Evolutionary conservation across 2,113 vertebrate species (phyloP).

Genomic region (Corydoras sp.): DNA sequence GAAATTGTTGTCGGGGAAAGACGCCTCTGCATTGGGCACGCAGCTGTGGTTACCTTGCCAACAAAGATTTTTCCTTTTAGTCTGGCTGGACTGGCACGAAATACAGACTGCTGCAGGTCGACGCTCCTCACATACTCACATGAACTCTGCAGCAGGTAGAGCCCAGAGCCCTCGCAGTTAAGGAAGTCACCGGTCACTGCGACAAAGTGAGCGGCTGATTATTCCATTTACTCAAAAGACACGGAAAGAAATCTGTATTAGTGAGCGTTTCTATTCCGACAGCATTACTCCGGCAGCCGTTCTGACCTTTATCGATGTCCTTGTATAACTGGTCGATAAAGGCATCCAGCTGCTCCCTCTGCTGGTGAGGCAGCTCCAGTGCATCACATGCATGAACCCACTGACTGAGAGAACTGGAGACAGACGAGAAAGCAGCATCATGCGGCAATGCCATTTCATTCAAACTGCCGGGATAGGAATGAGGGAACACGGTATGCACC

Average conservation of each 20-base stretch:
- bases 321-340: slow-evolving; percentile 97
- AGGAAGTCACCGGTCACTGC: slow-evolving; percentile 94
- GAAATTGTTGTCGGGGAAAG: slow-evolving; percentile 93
- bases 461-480: too few relatives aligned
- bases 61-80: not conserved
- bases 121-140: slow-evolving; percentile 68
- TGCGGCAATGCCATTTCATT: too few relatives aligned
- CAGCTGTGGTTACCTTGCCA: slow-evolving; percentile 94
- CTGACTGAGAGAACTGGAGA: slow-evolving; percentile 83
- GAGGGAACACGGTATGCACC: too few relatives aligned
- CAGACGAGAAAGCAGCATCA: too few relatives aligned
- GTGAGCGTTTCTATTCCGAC: not conserved
- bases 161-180: slow-evolving; percentile 96
- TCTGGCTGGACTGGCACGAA: not conserved
- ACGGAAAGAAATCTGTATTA: too few relatives aligned
- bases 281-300: not conserved
- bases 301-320: slow-evolving; percentile 92
- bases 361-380: slow-evolving; percentile 75
- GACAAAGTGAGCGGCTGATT: slow-evolving; percentile 30
- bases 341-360: slow-evolving; percentile 85
- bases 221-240: too few relatives aligned
- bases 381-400: slow-evolving; percentile 95
- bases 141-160: slow-evolving; percentile 95
- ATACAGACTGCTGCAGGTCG: not conserved
- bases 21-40: slow-evolving; percentile 87